phyloP scores from a whole-genome alignment of 2,113 vertebrate species.

The Emydocephalus ijimae region DNA sequence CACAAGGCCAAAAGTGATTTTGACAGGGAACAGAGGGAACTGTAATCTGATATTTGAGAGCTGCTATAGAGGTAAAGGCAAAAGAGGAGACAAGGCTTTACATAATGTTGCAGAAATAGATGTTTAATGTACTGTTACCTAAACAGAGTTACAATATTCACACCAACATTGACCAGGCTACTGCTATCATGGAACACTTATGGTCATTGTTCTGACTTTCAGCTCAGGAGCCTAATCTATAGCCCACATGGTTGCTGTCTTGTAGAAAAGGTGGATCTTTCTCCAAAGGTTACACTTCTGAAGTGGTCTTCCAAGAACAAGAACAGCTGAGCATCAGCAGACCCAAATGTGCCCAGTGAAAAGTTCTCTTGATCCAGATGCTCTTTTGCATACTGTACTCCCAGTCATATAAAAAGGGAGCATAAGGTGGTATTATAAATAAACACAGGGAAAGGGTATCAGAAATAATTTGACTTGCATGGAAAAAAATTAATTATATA shows the following conservation, averaged over 20 bases:
- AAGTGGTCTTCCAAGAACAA: neutral
- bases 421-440: neutral
- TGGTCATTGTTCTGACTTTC: neutral
- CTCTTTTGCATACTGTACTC: neutral
- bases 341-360: neutral
- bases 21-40: neutral
- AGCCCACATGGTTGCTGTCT: neutral
- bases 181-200: neutral
- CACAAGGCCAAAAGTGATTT: neutral
- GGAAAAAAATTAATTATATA: neutral
- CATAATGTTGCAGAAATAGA: neutral
- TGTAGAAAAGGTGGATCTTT: neutral
- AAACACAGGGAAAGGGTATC: neutral
- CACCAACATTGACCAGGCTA: neutral
- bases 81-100: neutral
- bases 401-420: neutral
- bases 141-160: neutral
- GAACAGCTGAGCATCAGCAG: neutral
- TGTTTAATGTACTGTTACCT: neutral
- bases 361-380: neutral
- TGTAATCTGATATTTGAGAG: neutral
- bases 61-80: neutral
- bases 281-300: neutral
- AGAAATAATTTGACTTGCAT: neutral
- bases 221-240: neutral